These are phyloP conservation scores for Ischnura elegans DNA, from an alignment of 2,888 invertebrate species.

Conservation along the genomic window DNA sequence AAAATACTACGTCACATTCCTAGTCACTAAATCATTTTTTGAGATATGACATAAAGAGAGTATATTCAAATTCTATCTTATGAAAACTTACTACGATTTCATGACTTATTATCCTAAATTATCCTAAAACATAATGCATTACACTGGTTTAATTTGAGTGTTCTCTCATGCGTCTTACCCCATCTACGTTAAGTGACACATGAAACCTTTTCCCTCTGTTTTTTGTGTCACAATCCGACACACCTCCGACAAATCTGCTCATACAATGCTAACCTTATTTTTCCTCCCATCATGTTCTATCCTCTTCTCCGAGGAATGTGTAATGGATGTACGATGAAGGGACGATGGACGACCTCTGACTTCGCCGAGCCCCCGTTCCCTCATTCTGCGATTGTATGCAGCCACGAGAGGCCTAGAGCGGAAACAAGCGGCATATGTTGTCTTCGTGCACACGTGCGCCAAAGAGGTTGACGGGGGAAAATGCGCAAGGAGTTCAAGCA, in stretches of 20 bases:
- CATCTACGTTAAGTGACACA: no score
- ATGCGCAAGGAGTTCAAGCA: neutral
- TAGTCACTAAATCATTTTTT: no score
- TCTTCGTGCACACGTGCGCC: neutral
- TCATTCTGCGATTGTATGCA: neutral
- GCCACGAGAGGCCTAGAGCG: neutral
- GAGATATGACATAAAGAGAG: no score
- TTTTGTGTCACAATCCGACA: neutral
- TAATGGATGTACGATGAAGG: slow-evolving; percentile 18
- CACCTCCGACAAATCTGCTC: neutral
- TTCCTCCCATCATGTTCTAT: neutral
- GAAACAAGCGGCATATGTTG: neutral
- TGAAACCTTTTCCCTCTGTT: neutral
- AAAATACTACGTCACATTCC: no score
- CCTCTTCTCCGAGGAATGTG: neutral
- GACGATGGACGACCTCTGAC: slow-evolving; percentile 57
- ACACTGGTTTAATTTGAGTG: no score
- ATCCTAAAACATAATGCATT: no score
- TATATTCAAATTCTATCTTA: no score
- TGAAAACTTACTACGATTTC: no score
- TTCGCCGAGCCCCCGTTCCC: slow-evolving; percentile 47
- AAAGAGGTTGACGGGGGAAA: neutral
- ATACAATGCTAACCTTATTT: neutral
- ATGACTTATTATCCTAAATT: no score
- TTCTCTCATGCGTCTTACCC: no score